These are phyloP conservation scores for Neomorphus geoffroyi DNA, from an alignment of 2,797 vertebrate genomes.

Conservation along the genomic window DNA sequence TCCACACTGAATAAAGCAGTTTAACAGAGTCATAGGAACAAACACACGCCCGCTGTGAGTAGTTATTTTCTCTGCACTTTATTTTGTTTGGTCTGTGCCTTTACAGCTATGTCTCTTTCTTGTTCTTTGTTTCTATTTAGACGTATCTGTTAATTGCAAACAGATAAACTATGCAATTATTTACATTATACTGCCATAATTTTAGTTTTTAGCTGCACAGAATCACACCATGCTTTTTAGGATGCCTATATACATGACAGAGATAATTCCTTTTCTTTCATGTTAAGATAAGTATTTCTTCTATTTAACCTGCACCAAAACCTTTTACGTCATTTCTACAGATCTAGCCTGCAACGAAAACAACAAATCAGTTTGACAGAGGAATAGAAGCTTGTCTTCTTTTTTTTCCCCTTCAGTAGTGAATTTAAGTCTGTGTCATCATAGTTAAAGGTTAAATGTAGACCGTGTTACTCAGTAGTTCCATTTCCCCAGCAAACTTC, in stretches of 20 bases:
- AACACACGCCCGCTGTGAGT: neutral
- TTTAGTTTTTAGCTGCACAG: neutral
- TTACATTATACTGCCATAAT: neutral
- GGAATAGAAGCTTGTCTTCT: neutral
- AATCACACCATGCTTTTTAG: neutral
- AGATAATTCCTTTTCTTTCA: neutral
- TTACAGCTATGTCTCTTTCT: neutral
- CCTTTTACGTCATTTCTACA: neutral
- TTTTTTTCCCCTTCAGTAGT: neutral
- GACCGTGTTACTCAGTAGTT: neutral
- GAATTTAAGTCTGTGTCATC: neutral
- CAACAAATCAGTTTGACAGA: conserved; percentile 9
- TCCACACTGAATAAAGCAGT: neutral
- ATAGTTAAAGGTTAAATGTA: neutral
- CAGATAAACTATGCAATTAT: neutral
- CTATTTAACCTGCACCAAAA: neutral
- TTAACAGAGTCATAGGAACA: neutral
- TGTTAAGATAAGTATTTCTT: neutral
- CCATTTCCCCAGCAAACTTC: neutral
- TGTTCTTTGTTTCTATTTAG: neutral
- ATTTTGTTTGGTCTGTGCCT: neutral
- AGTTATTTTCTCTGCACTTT: neutral
- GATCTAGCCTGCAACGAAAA: conserved; percentile 3
- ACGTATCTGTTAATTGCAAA: neutral
- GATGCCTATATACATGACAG: neutral